Conservation (phyloP, 1,140 invertebrate genomes). For the Epicauta chinensis region DNA sequence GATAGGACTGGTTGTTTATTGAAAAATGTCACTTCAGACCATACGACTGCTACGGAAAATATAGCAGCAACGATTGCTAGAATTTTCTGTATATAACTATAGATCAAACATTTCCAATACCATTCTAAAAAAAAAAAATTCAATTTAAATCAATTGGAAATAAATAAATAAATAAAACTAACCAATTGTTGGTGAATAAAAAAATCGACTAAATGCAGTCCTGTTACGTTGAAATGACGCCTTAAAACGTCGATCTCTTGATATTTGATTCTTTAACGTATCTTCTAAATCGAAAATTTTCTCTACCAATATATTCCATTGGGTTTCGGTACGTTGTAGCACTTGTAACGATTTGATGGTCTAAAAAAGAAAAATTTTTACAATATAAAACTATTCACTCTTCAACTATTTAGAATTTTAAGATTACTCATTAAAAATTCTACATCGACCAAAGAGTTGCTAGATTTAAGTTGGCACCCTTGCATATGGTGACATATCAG, state of each 20-base stretch:
- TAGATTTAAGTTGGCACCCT: no score
- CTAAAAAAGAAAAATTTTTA: conserved; percentile 43
- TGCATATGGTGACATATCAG: no score
- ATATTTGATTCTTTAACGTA: conserved; percentile 71
- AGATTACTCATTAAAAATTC: no score
- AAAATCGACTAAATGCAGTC: conserved; percentile 48
- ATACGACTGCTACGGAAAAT: conserved; percentile 87
- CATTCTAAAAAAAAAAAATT: conserved; percentile 77
- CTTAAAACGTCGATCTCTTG: conserved; percentile 69
- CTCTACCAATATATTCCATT: conserved; percentile 84
- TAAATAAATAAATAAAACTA: conserved; percentile 23
- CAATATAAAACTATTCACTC: no score
- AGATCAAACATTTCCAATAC: conserved; percentile 88
- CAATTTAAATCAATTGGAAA: conserved; percentile 1
- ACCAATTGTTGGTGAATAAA: conserved; percentile 66
- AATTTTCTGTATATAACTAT: conserved; percentile 66
- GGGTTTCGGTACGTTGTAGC: conserved; percentile 81
- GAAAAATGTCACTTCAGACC: conserved; percentile 99
- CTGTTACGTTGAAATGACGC: conserved; percentile 61
- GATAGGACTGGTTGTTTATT: conserved; percentile 85
- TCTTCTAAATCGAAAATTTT: conserved; percentile 82
- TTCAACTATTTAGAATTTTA: no score
- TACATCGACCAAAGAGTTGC: no score
- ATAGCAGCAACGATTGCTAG: conserved; percentile 67
- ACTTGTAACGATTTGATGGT: conserved; percentile 85